phyloP scores from a whole-genome alignment of 2,113 vertebrate genomes.

The Psephotus haematonotus region DNA sequence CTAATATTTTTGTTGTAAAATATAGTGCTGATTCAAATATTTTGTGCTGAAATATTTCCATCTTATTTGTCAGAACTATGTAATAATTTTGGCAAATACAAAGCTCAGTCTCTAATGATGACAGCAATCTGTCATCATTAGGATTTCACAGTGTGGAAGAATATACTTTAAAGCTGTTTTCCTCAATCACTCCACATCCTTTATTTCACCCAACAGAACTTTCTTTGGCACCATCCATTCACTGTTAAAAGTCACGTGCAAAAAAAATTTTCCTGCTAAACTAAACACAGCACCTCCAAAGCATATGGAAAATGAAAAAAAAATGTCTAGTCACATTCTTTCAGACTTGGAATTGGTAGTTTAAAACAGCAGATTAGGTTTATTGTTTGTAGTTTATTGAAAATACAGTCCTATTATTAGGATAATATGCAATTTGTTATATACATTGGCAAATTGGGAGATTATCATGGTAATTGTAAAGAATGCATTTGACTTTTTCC shows the following conservation, averaged over 20 bases:
- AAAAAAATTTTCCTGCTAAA: not conserved
- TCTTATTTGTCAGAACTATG: conserved; percentile 31
- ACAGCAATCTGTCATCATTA: conserved; percentile 59
- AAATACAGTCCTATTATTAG: not conserved
- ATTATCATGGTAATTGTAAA: not conserved
- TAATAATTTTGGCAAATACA: conserved; percentile 55
- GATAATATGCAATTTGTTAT: not conserved
- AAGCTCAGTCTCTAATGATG: conserved; percentile 43
- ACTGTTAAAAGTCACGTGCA: not conserved
- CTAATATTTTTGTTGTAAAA: conserved; percentile 30
- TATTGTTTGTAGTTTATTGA: not conserved
- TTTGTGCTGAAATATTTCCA: conserved; percentile 23
- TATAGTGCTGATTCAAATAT: conserved; percentile 2
- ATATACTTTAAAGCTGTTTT: conserved; percentile 53
- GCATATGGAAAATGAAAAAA: not conserved
- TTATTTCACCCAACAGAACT: not conserved
- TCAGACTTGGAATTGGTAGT: not conserved
- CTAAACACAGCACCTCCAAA: not conserved
- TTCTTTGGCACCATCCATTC: not conserved
- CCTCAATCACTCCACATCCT: not conserved
- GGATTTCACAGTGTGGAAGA: conserved; percentile 13
- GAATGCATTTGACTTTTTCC: not conserved
- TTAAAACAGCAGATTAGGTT: not conserved
- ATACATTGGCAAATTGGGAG: not conserved
- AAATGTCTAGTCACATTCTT: not conserved